Evolutionary conservation across 2,888 invertebrate genomes (phyloP), one percentile per base, ranked within the genome.

Genomic region (Xestia rhomboidea): DNA sequence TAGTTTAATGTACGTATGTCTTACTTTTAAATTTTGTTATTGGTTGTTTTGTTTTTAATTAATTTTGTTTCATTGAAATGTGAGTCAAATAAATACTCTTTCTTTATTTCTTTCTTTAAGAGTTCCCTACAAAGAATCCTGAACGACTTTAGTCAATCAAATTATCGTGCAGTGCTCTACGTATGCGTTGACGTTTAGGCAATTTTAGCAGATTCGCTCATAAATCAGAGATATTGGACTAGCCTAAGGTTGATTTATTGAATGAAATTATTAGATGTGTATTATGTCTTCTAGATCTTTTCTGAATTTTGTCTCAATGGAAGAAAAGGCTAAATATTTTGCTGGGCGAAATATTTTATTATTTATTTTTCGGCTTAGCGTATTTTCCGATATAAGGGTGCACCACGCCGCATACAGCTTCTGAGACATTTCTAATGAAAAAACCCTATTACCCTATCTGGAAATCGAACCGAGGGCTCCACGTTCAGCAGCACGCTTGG

Each of bases 191-290:
- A 60, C 54, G 27, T 60, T 63, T 5, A 38, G 18, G 30, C 34
- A 38, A 18, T 66, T 60, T 68, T 24, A 71, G 71, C 15, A 63
- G 68, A 62, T 27, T 63, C 30, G n/a, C 34, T 78, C 81, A 30
- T 78, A 81, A 81, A 81, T 83, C 83, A 66, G 24, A 15, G 18
- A 82, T 76, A 54, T 62, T 49, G n/a, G 24, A 57, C 21, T 18
- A 13, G 57, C 10, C 49, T 27, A 18, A 34, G 41, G 34, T 66
- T 60, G 74, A 73, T 78, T 74, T 81, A 81, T 73, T 15, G 7
- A 51, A 66, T 24, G 15, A 73, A 81, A 57, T 64, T 13, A 64
- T 57, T 44, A 30, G 21, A 51, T 62, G 13, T 64, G 18, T 30
- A 30, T 30, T 30, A 63, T 0, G 34, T 24, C 24, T 63, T 13